phyloP scores from a whole-genome alignment of 2,113 vertebrate genomes.

The Centropristis striata region DNA sequence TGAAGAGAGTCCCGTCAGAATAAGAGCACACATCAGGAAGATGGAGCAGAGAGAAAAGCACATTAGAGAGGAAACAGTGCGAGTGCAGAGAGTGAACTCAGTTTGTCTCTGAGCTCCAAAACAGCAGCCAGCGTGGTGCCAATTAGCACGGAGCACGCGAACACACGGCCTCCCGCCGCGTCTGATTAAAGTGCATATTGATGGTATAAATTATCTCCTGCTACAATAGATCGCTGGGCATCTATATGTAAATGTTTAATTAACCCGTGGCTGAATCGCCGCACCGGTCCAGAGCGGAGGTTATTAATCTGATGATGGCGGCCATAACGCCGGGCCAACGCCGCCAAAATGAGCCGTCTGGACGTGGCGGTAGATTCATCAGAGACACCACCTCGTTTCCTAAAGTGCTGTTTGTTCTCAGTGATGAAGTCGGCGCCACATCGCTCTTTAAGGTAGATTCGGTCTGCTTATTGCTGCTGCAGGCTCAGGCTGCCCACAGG shows the following conservation, averaged over 20 bases:
- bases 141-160: slow-evolving; percentile 97
- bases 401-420: slow-evolving; percentile 77
- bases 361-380: slow-evolving; percentile 75
- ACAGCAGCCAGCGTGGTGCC: slow-evolving; percentile 96
- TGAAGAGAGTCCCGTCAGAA: slow-evolving; percentile 47
- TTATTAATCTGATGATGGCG: slow-evolving; percentile 88
- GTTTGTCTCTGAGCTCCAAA: slow-evolving; percentile 84
- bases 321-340: slow-evolving; percentile 66
- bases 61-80: slow-evolving; percentile 50
- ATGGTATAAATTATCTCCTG: slow-evolving; percentile 87
- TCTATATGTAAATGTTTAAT: slow-evolving; percentile 99
- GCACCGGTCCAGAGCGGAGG: slow-evolving; percentile 87
- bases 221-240: slow-evolving; percentile 91
- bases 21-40: slow-evolving; percentile 21
- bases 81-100: slow-evolving; percentile 62
- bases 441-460: slow-evolving; percentile 6
- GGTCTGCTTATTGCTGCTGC: not conserved
- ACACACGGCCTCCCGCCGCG: slow-evolving; percentile 90
- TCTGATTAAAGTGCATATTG: slow-evolving; percentile 95
- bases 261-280: slow-evolving; percentile 94
- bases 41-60: not conserved
- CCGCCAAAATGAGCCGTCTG: slow-evolving; percentile 55
- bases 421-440: slow-evolving; percentile 37
- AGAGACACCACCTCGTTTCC: slow-evolving; percentile 63
- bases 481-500: not conserved